A percentile compares a stretch with the other conserved stretches of the same genome.
Evolutionary conservation across 2,113 vertebrate species (phyloP).

Genomic region (Burhinus bistriatus): DNA sequence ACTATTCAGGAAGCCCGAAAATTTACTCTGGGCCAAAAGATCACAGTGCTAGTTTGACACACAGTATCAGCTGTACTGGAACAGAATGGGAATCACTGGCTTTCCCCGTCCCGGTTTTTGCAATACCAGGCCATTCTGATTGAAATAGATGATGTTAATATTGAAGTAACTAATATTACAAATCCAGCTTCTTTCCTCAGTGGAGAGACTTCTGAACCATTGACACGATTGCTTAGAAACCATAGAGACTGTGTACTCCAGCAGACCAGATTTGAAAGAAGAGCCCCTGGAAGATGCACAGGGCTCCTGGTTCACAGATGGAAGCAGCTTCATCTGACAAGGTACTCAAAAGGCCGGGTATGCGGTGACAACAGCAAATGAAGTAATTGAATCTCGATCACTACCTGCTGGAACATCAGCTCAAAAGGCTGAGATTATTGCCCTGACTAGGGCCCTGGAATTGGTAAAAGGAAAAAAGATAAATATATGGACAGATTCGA

Average conservation of each 20-base stretch:
- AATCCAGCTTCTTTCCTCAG: not conserved
- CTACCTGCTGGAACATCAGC: too few species aligned
- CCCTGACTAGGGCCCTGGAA: not conserved
- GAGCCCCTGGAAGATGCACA: not conserved
- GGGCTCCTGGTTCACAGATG: not conserved
- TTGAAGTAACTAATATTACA: not conserved
- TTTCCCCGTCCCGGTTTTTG: not conserved
- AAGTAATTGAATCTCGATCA: too few species aligned
- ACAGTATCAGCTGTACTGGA: too few species aligned
- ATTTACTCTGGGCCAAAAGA: not conserved
- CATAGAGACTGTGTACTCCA: not conserved
- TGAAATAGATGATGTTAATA: not conserved
- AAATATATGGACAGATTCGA: not conserved
- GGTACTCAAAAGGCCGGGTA: not conserved
- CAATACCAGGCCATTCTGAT: not conserved
- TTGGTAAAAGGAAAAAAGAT: not conserved
- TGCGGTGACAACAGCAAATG: too few species aligned
- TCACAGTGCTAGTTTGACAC: not conserved
- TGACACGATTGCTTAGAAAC: not conserved
- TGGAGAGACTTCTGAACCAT: not conserved
- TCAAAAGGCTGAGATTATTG: too few species aligned
- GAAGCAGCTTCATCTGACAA: not conserved
- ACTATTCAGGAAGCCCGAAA: not conserved
- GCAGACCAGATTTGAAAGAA: not conserved
- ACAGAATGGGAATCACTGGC: not conserved